Base-by-base conservation (phyloP, 53 echinoderm and acorn worm species). In the Astropecten irregularis region DNA sequence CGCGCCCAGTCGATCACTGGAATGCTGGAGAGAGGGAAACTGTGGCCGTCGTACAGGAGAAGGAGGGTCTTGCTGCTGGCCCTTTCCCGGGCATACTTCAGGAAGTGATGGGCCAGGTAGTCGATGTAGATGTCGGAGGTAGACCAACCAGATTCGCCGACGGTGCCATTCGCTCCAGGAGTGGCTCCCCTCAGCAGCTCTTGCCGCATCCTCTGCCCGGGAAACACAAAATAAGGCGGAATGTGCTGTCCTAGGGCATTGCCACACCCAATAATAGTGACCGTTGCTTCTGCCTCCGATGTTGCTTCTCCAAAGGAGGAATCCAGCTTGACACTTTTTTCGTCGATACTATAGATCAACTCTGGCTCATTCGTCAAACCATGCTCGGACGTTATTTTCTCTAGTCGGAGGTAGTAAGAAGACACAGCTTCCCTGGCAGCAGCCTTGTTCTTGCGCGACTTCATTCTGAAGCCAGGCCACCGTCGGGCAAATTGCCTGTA, bases 181-280 rank as follows among this genome's bases (percentile, higher is more conserved):
- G 55, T 34, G 38, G 38, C 2, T 3, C 73, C 73, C 37, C 54
- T 35, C 38, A 73, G 36, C 6, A 73, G 26, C 38, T 53, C 18
- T 2, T 34, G 54, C 20, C 54, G 32, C 54, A 52, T 53, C 14
- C 38, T 31, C 18, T 54, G 33, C n/a, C 73, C 73, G 3, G 73
- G 53, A 36, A 52, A 73, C 15, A 73, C 73, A 54, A 73, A 73
- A 23, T 73, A 73, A 13, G 73, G 73, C 5, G 73, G 73, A 11
- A 73, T 73, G 15, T 73, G 54, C 15, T 49, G 31, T 19, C 73
- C 73, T 9, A 19, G 28, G 54, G 73, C 73, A 52, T 73, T 40
- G 19, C 73, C 73, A 22, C 73, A 52, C 3, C 21, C 53, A n/a
- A 73, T 52, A 20, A 73, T 46, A 0, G 49, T 58, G 29, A 58